Percentiles rank a stretch among this genome's conserved stretches.
Evolutionary conservation across 2,797 vertebrate species (phyloP).

Genomic region (Crenuchus spilurus): DNA sequence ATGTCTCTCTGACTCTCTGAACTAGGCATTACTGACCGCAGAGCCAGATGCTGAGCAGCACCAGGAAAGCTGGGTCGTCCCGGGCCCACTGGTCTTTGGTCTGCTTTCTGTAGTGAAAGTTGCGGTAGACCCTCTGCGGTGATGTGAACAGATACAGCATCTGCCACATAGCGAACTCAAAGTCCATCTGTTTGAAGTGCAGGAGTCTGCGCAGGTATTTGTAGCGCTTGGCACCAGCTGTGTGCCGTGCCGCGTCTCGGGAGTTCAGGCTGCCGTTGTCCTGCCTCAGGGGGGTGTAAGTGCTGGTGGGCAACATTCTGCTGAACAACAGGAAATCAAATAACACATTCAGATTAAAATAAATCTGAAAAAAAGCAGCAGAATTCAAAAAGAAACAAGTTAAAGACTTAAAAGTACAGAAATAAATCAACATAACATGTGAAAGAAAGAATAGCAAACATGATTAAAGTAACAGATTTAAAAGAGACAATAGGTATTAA

Average conservation of each 20-base stretch:
- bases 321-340: constrained; percentile 47
- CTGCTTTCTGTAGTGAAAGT: constrained; percentile 98
- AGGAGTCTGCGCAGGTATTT: constrained; percentile 93
- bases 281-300: constrained; percentile 67
- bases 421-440: too few relatives aligned
- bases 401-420: too few relatives aligned
- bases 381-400: too few relatives aligned
- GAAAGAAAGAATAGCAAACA: too few relatives aligned
- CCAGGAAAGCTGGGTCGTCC: constrained; percentile 95
- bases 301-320: constrained; percentile 90
- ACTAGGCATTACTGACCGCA: constrained; percentile 92
- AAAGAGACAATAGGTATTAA: too few relatives aligned
- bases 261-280: constrained; percentile 79
- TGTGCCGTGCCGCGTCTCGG: constrained; percentile 89
- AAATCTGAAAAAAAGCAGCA: background rate
- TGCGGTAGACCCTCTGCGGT: constrained; percentile 96
- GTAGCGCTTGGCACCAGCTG: constrained; percentile 94
- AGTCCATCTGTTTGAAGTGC: constrained; percentile 94
- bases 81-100: constrained; percentile 99
- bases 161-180: constrained; percentile 96
- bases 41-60: constrained; percentile 93
- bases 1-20: too few relatives aligned
- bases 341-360: too few relatives aligned
- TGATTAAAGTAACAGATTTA: too few relatives aligned
- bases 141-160: constrained; percentile 98